Conservation (phyloP, 2,797 vertebrate species). For the Malacoraja senta region DNA sequence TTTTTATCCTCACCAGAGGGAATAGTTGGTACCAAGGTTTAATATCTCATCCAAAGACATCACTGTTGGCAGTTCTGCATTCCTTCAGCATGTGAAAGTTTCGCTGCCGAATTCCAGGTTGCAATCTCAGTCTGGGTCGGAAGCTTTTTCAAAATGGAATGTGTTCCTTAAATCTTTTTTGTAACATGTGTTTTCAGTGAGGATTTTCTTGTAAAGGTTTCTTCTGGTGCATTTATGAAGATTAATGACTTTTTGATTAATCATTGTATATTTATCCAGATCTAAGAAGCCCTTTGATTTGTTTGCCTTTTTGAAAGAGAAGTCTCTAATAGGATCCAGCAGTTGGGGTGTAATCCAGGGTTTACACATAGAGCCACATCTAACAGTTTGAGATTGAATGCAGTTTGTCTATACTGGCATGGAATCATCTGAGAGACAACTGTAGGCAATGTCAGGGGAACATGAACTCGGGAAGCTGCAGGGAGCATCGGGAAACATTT, state of each 20-base stretch:
- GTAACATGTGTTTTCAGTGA: slow-evolving; percentile 35
- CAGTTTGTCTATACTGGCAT: slow-evolving; percentile 3
- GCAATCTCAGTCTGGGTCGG: background rate
- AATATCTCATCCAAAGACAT: background rate
- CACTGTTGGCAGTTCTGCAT: background rate
- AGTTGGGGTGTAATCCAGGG: slow-evolving; percentile 15
- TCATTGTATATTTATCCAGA: slow-evolving; percentile 32
- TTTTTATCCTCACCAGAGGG: background rate
- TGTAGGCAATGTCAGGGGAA: background rate
- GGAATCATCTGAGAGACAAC: background rate
- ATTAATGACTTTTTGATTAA: slow-evolving; percentile 34
- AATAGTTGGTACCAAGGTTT: background rate
- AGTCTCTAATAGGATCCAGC: slow-evolving; percentile 35
- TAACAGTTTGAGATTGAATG: background rate
- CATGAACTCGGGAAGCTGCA: background rate
- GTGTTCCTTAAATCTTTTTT: background rate
- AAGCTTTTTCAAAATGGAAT: background rate
- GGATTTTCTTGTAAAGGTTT: slow-evolving; percentile 9
- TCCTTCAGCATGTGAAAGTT: background rate
- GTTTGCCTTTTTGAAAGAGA: slow-evolving; percentile 4
- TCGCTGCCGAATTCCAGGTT: background rate
- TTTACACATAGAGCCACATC: slow-evolving; percentile 13
- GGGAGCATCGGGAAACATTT: background rate
- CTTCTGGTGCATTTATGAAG: slow-evolving; percentile 14
- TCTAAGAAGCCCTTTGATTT: slow-evolving; percentile 30